Base-by-base conservation (phyloP, 2,888 invertebrate species). In the Parnassius orleans region DNA sequence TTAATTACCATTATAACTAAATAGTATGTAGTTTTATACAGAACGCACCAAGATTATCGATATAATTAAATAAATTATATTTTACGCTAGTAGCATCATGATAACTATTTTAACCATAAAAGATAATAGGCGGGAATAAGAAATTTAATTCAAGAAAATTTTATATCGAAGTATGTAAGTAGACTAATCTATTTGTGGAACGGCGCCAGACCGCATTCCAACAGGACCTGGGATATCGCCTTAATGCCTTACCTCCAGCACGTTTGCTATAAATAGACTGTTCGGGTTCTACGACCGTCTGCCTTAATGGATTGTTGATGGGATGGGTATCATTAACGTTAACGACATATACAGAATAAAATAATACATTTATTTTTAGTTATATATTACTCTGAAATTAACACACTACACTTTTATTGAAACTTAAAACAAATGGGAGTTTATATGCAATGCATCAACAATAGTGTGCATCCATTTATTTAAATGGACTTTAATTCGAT, bases 151-250 rank as follows among this genome's bases (percentile, higher is more conserved):
- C 61, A 63, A 63, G 61, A 72, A 19, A 79, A 78, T 78, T 80
- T 80, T 77, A 75, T 80, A 74, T 73, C 69, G 66, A 77, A 73
- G 79, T 80, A 70, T 77, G 68, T 80, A 70, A 77, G 68, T 69
- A 74, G 76, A 73, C 75, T 78, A 79, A 79, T 86, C 86, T 88
- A 90, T 87, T 87, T 83, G 69, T 73, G 76, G 83, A 74, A 70
- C 75, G 87, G 87, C 90, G 89, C 87, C 88, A 81, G 80, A 88
- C 90, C 75, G 79, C 90, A 90, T 90, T 90, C 90, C 86, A 73
- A 68, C 72, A 79, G 84, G 85, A 87, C 77, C 83, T 79, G 80
- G 85, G 79, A 84, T 83, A 84, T 79, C 78, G 78, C 76, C 81
- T 85, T 86, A 84, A 83, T 86, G 80, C 78, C 83, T 80, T 83